Evolutionary conservation across 2,888 invertebrate species (phyloP).

Genomic region (Tipula vernalis): DNA sequence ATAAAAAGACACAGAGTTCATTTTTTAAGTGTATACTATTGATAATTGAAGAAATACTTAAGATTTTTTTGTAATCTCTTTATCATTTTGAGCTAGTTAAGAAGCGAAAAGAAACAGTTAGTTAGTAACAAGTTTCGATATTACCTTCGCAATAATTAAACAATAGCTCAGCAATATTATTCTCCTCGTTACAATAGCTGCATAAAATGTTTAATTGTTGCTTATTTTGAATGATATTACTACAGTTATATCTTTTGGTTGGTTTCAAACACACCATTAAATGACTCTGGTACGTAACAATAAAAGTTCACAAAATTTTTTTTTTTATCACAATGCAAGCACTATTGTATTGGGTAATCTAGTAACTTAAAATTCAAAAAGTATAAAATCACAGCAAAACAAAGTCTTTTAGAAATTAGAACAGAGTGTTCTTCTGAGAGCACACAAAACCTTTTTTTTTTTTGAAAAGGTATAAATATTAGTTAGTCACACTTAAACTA

Average conservation of each 20-base stretch:
- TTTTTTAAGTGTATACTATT: background rate
- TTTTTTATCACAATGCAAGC: background rate
- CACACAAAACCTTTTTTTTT: background rate
- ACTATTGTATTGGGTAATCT: background rate
- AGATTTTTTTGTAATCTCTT: background rate
- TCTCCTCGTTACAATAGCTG: background rate
- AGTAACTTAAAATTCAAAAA: background rate
- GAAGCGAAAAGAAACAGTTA: background rate
- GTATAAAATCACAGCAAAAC: background rate
- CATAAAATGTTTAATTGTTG: background rate
- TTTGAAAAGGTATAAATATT: background rate
- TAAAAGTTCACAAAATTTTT: background rate
- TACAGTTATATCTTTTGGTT: background rate
- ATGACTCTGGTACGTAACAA: background rate
- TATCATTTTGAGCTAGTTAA: background rate
- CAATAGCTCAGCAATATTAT: slow-evolving; percentile 7
- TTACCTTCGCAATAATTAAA: slow-evolving; percentile 10
- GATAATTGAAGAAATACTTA: background rate
- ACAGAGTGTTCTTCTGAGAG: background rate
- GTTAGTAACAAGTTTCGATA: background rate
- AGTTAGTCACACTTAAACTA: background rate
- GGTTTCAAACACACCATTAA: slow-evolving; percentile 5
- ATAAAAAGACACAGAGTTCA: background rate
- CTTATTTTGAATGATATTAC: background rate
- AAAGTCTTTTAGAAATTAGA: background rate